Base-by-base conservation (phyloP, 2,113 vertebrate species). In the Zosterops lateralis region DNA sequence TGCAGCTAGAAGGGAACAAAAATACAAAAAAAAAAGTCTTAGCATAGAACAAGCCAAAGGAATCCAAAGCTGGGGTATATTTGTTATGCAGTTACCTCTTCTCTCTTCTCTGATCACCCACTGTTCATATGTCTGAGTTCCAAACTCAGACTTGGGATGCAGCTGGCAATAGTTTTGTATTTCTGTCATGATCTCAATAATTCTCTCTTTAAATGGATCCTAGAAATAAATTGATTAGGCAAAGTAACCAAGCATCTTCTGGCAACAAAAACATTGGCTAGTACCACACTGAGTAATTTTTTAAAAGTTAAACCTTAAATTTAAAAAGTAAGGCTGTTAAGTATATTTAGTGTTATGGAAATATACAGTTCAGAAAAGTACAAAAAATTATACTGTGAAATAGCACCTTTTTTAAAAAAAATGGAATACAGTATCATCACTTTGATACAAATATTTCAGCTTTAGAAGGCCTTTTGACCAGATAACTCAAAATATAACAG, bases 71-170 rank as follows among this genome's bases (percentile, higher is more conserved):
- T 48, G 16, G 29, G 38, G 15, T 51, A 22, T 19, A 42, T 84
- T 62, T 78, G 62, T 22, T 53, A 10, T 31, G 21, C 32, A 50
- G n/a, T 97, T 97, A 99, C 99, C 98, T 95, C 94, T 98, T 89
- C 97, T 98, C 91, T 99, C 98, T 92, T 95, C 98, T 85, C 98
- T 98, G 87, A 99, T 98, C 32, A 98, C 98, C 99, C 99, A 99
- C 81, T 99, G 99, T 83, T 99, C 99, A 68, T 99, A 99, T 14
- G 96, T 98, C 92, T 99, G 99, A 68, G 98, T 98, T 95, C 99
- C 99, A 87, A 98, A 98, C 50, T 99, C 98, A 84, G 97, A 98
- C 62, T 92, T 97, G 58, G 98, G 98, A 93, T 62, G 92, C 56
- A 99, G 95, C 24, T 97, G 85, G 34, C 98, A 98, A 75, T 99